Percentiles rank a stretch among this genome's conserved stretches.
Evolutionary conservation across 2,797 vertebrate species (phyloP).

Genomic region (Rhyacichthys aspro): DNA sequence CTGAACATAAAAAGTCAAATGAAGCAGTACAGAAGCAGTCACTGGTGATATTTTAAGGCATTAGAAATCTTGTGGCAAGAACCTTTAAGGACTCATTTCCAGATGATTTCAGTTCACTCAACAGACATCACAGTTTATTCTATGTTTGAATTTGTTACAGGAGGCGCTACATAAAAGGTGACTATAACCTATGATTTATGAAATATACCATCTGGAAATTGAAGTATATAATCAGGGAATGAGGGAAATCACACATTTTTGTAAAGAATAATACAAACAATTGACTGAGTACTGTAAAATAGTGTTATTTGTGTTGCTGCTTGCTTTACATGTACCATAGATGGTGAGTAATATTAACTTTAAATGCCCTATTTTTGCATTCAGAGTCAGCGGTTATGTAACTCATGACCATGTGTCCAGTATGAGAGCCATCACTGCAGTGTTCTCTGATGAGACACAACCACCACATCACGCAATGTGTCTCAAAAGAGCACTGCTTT

Average conservation of each 20-base stretch:
- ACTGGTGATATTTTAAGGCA: neutral
- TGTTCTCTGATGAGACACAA: constrained; percentile 4
- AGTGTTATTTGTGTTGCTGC: too few species aligned
- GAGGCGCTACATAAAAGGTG: neutral
- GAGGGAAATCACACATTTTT: too few species aligned
- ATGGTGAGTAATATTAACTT: too few species aligned
- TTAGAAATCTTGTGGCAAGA: neutral
- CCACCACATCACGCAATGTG: constrained; percentile 7
- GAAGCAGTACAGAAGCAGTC: neutral
- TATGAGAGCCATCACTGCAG: neutral
- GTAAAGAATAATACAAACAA: too few species aligned
- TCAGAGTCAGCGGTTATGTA: neutral
- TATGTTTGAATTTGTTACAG: neutral
- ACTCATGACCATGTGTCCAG: neutral
- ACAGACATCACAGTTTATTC: neutral
- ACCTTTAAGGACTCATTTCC: neutral
- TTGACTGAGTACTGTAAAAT: too few species aligned
- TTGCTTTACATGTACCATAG: too few species aligned
- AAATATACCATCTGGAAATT: neutral
- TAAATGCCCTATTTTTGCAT: too few species aligned
- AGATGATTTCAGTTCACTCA: neutral
- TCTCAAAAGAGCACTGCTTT: neutral
- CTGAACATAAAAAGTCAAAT: neutral
- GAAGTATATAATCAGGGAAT: neutral
- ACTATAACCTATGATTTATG: too few species aligned